A percentile compares a stretch with the other conserved stretches of the same genome.
phyloP scores from a whole-genome alignment of 2,113 vertebrate species.

The Microtus ochrogaster region DNA sequence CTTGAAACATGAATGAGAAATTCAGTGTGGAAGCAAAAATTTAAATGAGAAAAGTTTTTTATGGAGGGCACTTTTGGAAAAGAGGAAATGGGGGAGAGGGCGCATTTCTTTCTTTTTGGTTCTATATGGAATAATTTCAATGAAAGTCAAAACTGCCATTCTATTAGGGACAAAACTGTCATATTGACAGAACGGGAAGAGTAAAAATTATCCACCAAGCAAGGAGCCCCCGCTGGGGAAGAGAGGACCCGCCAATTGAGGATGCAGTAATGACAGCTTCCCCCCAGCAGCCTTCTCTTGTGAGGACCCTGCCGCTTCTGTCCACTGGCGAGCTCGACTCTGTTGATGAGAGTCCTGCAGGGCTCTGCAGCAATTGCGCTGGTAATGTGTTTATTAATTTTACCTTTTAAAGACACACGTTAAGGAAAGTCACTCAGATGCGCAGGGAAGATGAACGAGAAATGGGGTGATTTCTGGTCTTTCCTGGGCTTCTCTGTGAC shows the following conservation, averaged over 20 bases:
- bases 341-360: slow-evolving; percentile 81
- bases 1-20: slow-evolving; percentile 62
- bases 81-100: not conserved
- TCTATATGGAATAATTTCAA: slow-evolving; percentile 69
- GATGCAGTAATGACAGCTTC: slow-evolving; percentile 80
- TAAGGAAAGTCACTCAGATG: slow-evolving; percentile 68
- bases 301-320: slow-evolving; percentile 79
- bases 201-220: slow-evolving; percentile 80
- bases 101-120: slow-evolving; percentile 49
- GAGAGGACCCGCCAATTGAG: slow-evolving; percentile 83
- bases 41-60: slow-evolving; percentile 65
- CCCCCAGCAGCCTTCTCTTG: slow-evolving; percentile 78
- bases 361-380: slow-evolving; percentile 78
- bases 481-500: slow-evolving; percentile 13
- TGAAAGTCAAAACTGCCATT: slow-evolving; percentile 65
- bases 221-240: slow-evolving; percentile 80
- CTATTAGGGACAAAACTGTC: slow-evolving; percentile 77
- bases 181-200: slow-evolving; percentile 73
- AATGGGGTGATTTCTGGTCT: not conserved
- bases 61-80: not conserved
- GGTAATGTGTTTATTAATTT: slow-evolving; percentile 79
- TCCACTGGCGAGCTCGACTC: slow-evolving; percentile 66
- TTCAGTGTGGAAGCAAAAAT: slow-evolving; percentile 42
- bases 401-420: slow-evolving; percentile 61
- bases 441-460: slow-evolving; percentile 43